A percentile compares a stretch with the other conserved stretches of the same genome.
Conservation (phyloP, 2,797 vertebrate species). For the Semaprochilodus insignis region DNA sequence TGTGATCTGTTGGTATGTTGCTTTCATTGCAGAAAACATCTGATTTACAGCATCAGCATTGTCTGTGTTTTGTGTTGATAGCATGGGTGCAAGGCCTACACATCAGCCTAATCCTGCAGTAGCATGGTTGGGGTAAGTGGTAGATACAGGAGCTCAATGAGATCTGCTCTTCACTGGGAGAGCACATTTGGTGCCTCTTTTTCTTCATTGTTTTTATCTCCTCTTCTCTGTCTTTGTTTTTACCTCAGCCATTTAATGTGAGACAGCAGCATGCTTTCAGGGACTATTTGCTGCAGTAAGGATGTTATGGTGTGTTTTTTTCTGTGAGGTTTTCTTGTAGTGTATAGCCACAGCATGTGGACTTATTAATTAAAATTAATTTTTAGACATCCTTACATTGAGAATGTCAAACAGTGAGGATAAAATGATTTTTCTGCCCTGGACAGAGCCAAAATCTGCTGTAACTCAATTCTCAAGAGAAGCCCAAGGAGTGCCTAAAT, state of each 20-base stretch:
- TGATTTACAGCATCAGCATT: not conserved
- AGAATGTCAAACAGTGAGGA: not conserved
- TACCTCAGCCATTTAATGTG: not conserved
- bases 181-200: not conserved
- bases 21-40: not conserved
- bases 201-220: not conserved
- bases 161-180: not conserved
- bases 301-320: not conserved
- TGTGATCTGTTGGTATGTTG: not conserved
- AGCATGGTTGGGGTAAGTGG: not conserved
- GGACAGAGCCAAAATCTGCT: not conserved
- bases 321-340: not conserved
- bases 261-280: not conserved
- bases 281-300: not conserved
- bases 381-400: not conserved
- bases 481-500: not conserved
- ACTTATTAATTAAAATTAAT: not conserved
- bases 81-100: not conserved
- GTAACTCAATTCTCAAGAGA: not conserved
- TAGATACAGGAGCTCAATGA: conserved; percentile 14
- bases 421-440: not conserved
- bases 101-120: conserved; percentile 27
- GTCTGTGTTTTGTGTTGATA: not conserved
- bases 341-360: not conserved
- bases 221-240: conserved; percentile 5